These are phyloP conservation scores for Vanessa atalanta DNA, from an alignment of 1,140 invertebrate species.

Conservation along the genomic window DNA sequence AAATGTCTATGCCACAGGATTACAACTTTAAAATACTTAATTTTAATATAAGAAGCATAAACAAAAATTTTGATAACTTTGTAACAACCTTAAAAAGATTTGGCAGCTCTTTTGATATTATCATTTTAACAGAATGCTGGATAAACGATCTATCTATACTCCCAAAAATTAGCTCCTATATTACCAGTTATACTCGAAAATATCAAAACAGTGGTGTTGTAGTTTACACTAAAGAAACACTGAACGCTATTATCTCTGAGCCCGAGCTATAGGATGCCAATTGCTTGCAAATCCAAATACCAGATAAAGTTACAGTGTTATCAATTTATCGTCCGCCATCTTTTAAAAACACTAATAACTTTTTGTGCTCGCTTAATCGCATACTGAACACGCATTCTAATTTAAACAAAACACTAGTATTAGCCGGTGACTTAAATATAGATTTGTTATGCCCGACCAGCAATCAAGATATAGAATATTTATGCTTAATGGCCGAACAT, in stretches of 20 bases:
- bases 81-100: slow-evolving; percentile 12
- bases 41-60: slow-evolving; percentile 20
- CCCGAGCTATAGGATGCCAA: slow-evolving; percentile 35
- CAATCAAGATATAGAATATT: slow-evolving; percentile 23
- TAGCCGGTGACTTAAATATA: slow-evolving; percentile 33
- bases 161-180: slow-evolving; percentile 16
- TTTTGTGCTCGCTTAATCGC: slow-evolving; percentile 26
- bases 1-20: slow-evolving; percentile 15
- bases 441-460: slow-evolving; percentile 18
- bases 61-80: slow-evolving; percentile 21
- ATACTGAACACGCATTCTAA: slow-evolving; percentile 1
- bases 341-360: slow-evolving; percentile 10
- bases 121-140: slow-evolving; percentile 13
- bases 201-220: slow-evolving; percentile 46
- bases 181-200: slow-evolving; percentile 23
- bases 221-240: slow-evolving; percentile 33
- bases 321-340: slow-evolving; percentile 7
- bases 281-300: slow-evolving; percentile 33
- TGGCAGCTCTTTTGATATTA: slow-evolving; percentile 8
- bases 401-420: slow-evolving; percentile 7
- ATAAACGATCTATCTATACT: slow-evolving; percentile 10
- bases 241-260: slow-evolving; percentile 27
- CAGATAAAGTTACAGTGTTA: background rate
- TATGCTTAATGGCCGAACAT: slow-evolving; percentile 29
- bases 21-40: slow-evolving; percentile 25